Conservation (phyloP, 2,797 vertebrate species). For the Okamejei kenojei region DNA sequence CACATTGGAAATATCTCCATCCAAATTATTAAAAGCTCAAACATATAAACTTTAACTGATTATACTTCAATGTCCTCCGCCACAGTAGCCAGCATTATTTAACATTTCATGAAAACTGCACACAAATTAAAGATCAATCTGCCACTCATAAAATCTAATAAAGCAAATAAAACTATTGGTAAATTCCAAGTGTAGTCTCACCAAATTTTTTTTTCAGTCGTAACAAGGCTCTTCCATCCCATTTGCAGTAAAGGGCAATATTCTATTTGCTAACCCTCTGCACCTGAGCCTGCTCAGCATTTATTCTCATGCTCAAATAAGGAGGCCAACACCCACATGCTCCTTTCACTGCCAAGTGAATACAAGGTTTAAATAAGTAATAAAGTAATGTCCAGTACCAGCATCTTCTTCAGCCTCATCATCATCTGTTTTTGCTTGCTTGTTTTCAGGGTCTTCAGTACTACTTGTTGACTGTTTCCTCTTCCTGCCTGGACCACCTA, state of each 20-base stretch:
- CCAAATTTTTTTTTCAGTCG: too few relatives aligned
- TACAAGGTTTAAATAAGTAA: not conserved
- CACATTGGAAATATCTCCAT: not conserved
- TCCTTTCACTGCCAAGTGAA: not conserved
- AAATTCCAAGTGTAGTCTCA: too few relatives aligned
- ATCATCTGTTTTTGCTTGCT: constrained; percentile 61
- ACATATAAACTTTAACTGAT: not conserved
- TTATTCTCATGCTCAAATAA: not conserved
- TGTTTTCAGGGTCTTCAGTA: constrained; percentile 73
- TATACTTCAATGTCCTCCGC: too few relatives aligned
- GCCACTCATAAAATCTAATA: too few relatives aligned
- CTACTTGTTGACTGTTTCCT: constrained; percentile 63
- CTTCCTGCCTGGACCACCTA: constrained; percentile 60
- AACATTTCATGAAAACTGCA: not conserved
- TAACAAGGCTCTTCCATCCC: too few relatives aligned
- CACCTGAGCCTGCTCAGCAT: not conserved
- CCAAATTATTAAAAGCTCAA: not conserved
- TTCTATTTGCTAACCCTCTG: too few relatives aligned
- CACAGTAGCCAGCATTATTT: too few relatives aligned
- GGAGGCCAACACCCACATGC: not conserved
- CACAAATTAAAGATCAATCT: too few relatives aligned
- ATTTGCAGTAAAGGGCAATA: too few relatives aligned
- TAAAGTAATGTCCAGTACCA: constrained; percentile 29
- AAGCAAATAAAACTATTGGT: too few relatives aligned
- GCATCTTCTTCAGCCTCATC: constrained; percentile 60